phyloP scores from a whole-genome alignment of 2,888 invertebrate genomes.

The Heliconius ismenius region DNA sequence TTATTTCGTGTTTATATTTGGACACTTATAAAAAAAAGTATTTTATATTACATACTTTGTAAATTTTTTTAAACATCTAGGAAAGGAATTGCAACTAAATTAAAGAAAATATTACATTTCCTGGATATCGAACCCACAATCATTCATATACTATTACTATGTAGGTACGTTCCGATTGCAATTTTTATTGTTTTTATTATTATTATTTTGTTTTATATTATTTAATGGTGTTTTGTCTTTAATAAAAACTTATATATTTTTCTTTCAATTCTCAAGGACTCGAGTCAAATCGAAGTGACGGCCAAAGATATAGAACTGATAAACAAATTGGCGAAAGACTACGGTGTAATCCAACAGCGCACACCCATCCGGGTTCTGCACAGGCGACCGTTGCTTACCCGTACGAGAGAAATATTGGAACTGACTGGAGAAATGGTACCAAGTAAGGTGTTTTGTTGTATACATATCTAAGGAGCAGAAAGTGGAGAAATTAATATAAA shows the following conservation, averaged over 20 bases:
- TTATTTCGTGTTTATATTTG: too few species aligned
- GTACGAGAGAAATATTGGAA: conserved; percentile 85
- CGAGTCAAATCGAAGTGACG: conserved; percentile 57
- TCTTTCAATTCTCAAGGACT: conserved; percentile 21
- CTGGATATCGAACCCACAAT: too few species aligned
- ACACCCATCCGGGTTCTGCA: conserved; percentile 96
- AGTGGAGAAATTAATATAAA: too few species aligned
- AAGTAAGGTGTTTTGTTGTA: conserved; percentile 49
- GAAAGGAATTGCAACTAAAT: too few species aligned
- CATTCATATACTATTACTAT: too few species aligned
- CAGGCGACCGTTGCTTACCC: conserved; percentile 87
- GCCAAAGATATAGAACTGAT: conserved; percentile 78
- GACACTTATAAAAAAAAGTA: too few species aligned
- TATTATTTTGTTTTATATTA: too few species aligned
- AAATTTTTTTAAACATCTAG: too few species aligned
- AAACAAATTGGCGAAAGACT: conserved; percentile 62
- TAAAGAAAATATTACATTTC: too few species aligned
- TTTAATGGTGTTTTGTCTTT: background rate
- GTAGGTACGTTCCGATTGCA: too few species aligned
- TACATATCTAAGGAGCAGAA: background rate
- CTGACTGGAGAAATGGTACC: conserved; percentile 78
- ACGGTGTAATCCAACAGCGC: conserved; percentile 84
- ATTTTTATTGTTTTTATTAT: too few species aligned
- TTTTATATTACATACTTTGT: too few species aligned
- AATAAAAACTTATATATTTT: background rate